A percentile compares a stretch with the other conserved stretches of the same genome.
These are phyloP conservation scores for Synergus umbraculus DNA, from an alignment of 2,888 invertebrate species.

Conservation along the genomic window DNA sequence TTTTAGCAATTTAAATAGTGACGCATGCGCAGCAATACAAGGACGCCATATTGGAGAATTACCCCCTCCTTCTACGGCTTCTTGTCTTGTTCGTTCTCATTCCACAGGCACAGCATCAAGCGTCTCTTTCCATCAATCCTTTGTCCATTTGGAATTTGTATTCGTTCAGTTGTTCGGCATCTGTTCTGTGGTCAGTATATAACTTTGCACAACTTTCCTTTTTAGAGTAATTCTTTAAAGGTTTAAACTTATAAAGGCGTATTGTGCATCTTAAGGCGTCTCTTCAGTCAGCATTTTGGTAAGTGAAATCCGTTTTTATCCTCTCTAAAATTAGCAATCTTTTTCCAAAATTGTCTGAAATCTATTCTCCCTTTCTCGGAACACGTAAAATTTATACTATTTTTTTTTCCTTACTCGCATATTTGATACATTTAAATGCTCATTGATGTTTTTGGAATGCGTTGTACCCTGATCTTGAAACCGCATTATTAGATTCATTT, in stretches of 20 bases:
- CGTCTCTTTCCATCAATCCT: too few relatives aligned
- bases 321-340: neutral
- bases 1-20: too few relatives aligned
- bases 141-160: too few relatives aligned
- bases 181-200: too few relatives aligned
- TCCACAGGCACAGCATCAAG: too few relatives aligned
- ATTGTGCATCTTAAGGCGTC: constrained; percentile 18
- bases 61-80: too few relatives aligned
- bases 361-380: neutral
- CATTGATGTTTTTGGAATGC: neutral
- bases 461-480: neutral
- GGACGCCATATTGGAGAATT: too few relatives aligned
- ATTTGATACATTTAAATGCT: neutral
- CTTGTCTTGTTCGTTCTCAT: too few relatives aligned
- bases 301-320: constrained; percentile 30
- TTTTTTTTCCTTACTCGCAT: neutral
- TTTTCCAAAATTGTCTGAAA: neutral
- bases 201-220: neutral
- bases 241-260: neutral
- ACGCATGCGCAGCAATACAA: too few relatives aligned
- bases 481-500: neutral
- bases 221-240: too few relatives aligned
- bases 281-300: constrained; percentile 3
- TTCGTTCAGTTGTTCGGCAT: too few relatives aligned
- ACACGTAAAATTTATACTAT: neutral